Conservation (phyloP, 2,888 invertebrate species). For the Liodrosophila aerea region DNA sequence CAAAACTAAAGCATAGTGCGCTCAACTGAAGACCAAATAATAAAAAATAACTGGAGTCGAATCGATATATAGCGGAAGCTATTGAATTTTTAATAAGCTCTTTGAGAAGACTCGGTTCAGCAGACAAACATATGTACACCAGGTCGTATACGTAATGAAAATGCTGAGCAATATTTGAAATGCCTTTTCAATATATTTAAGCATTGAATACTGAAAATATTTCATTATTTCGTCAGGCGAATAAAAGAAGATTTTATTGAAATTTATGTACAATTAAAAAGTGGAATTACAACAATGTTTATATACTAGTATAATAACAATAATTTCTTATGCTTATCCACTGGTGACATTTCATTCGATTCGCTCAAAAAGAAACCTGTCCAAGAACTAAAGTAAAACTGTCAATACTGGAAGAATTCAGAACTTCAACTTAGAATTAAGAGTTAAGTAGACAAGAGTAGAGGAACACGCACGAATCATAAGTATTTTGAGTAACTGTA, state of each 20-base stretch:
- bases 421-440: slow-evolving; percentile 29
- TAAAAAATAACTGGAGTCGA: slow-evolving; percentile 16
- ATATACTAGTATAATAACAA: not conserved
- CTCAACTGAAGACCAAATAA: slow-evolving; percentile 30
- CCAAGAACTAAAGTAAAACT: too few relatives aligned
- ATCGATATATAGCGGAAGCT: not conserved
- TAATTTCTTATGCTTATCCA: not conserved
- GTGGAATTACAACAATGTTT: not conserved
- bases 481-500: slow-evolving; percentile 12
- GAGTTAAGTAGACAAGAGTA: not conserved
- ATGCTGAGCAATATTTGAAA: too few relatives aligned
- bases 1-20: slow-evolving; percentile 50
- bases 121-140: too few relatives aligned
- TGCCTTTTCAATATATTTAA: too few relatives aligned
- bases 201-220: too few relatives aligned
- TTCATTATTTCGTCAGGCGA: too few relatives aligned
- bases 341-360: slow-evolving; percentile 13
- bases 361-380: not conserved
- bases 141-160: too few relatives aligned
- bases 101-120: too few relatives aligned
- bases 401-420: too few relatives aligned
- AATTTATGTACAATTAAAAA: too few relatives aligned
- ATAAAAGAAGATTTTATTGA: too few relatives aligned
- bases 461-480: not conserved
- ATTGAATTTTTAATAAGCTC: not conserved